Evolutionary conservation across 2,888 invertebrate species (phyloP).

Genomic region (Tridacna gigas): DNA sequence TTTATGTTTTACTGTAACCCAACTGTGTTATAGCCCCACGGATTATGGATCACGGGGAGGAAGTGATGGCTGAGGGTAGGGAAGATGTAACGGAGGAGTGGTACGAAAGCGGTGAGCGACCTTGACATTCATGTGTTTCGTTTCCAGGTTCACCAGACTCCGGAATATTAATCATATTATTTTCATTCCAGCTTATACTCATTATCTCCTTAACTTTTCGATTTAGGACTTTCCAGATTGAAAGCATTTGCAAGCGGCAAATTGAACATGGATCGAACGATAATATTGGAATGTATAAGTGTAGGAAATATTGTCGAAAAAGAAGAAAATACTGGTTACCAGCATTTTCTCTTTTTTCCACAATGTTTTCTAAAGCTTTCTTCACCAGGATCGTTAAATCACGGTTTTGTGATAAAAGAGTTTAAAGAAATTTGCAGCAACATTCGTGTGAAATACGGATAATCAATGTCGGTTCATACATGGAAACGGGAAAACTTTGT

Average conservation of each 20-base stretch:
- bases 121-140: neutral
- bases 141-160: conserved; percentile 1
- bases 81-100: conserved; percentile 60
- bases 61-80: neutral
- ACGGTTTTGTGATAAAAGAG: neutral
- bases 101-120: conserved; percentile 74
- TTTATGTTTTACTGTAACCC: too few species aligned
- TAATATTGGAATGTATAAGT: too few species aligned
- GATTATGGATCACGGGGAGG: neutral
- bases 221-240: too few species aligned
- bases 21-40: too few species aligned
- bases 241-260: too few species aligned
- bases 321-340: neutral
- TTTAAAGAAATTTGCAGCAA: neutral
- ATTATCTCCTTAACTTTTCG: too few species aligned
- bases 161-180: too few species aligned
- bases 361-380: neutral
- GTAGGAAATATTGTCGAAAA: neutral
- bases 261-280: too few species aligned
- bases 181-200: too few species aligned
- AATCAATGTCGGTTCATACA: too few species aligned
- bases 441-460: neutral
- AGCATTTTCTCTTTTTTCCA: neutral
- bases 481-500: too few species aligned
- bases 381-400: too few species aligned